Base-by-base conservation (phyloP, 2,888 invertebrate genomes). In the Drosophila acutilabella region DNA sequence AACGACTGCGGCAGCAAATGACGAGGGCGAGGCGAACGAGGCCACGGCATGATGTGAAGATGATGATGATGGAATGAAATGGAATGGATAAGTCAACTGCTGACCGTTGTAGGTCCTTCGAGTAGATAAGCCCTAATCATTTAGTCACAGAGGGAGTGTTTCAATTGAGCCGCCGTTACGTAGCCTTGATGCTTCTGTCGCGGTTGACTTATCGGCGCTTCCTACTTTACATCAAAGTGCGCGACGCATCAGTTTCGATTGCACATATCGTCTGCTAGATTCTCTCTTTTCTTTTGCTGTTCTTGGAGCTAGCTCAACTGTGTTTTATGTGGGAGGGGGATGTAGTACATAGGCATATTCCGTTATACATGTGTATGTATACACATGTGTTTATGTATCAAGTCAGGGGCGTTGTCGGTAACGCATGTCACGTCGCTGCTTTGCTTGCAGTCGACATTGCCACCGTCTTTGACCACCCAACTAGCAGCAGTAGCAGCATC, bases 91-190 rank as follows among this genome's bases (percentile, higher is more conserved):
- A 59, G 44, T 36, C 50, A 64, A 73, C 65, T 54, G 51, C 38
- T 67, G 61, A 67, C 69, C 75, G 75, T 66, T 70, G 81, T 61
- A 77, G 84, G 87, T 87, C 89, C 87, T 76, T 80, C 76, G 72
- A 71, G 71, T 61, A 79, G 88, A 88, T 88, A 89, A 85, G 84
- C 82, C 76, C 73, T 82, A 85, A 81, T 89, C 88, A 78, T 77
- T 90, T 83, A 80, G 85, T 81, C 80, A 81, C 77, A 84, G 70
- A 64, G 57, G 50, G 67, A 52, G 47, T 59, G 44, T 71, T 71
- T 82, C 69, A 75, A 75, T 75, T 78, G 73, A 68, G 56, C 67
- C 64, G 78, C 62, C 62, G 42, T 23, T 18, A 33, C 48, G 23
- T 61, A 69, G 75, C 75, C 78, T 69, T 77, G 74, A 41, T 65